phyloP scores from a whole-genome alignment of 2,888 invertebrate species.

The Griposia aprilina region DNA sequence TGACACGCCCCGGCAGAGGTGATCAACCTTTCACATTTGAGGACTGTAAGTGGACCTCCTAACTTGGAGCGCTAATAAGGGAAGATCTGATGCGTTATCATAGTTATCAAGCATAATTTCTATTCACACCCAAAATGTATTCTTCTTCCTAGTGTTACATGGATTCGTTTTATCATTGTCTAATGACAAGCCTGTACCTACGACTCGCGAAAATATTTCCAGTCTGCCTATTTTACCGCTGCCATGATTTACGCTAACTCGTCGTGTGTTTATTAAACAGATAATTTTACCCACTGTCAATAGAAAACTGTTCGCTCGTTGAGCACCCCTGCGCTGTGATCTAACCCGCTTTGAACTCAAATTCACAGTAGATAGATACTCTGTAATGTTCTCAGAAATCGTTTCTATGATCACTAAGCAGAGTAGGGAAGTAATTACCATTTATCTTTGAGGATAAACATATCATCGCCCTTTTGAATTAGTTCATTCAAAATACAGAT shows the following conservation, averaged over 20 bases:
- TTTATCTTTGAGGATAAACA: constrained; percentile 42
- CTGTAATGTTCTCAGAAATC: constrained; percentile 55
- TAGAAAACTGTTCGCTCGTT: constrained; percentile 7
- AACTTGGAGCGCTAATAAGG: too few species aligned
- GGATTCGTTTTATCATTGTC: background rate
- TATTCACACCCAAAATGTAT: background rate
- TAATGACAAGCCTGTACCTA: background rate
- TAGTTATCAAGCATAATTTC: too few species aligned
- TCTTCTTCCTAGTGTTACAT: background rate
- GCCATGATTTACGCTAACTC: background rate
- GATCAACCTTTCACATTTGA: constrained; percentile 38
- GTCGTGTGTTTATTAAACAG: background rate
- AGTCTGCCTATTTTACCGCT: background rate
- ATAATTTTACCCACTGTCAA: constrained; percentile 2
- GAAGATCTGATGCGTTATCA: too few species aligned
- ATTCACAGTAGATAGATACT: constrained; percentile 41
- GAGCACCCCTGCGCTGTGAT: constrained; percentile 21
- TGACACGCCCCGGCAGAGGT: constrained; percentile 43
- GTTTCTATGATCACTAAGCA: constrained; percentile 42
- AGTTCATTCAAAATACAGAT: constrained; percentile 23
- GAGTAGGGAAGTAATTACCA: constrained; percentile 48
- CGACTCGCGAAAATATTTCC: background rate
- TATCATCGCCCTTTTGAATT: constrained; percentile 27
- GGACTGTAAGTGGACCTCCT: background rate
- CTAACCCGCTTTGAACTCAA: constrained; percentile 59